Percentiles rank a stretch among this genome's conserved stretches.
Conservation (phyloP, 1,140 invertebrate species). For the Odontomachus brunneus region DNA sequence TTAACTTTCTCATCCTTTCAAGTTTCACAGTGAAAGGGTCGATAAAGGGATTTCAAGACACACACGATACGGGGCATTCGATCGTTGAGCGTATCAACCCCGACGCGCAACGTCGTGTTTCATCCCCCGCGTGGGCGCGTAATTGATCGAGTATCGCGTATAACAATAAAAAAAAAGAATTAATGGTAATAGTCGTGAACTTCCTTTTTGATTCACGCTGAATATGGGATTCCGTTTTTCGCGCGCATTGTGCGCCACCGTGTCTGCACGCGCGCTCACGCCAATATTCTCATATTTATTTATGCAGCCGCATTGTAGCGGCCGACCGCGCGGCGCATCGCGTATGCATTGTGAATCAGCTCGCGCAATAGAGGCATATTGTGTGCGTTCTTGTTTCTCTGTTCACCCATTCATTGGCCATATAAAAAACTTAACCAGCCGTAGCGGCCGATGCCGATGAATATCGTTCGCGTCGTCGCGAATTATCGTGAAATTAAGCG, state of each 20-base stretch:
- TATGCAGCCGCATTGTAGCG: conserved; percentile 48
- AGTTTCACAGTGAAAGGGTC: too few relatives aligned
- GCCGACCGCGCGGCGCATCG: conserved; percentile 19
- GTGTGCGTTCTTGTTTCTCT: conserved; percentile 62
- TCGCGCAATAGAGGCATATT: conserved; percentile 58
- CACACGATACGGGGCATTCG: too few relatives aligned
- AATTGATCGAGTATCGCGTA: too few relatives aligned
- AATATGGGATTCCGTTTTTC: conserved; percentile 44
- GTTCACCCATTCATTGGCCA: conserved; percentile 63
- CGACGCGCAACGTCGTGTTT: too few relatives aligned
- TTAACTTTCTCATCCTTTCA: too few relatives aligned
- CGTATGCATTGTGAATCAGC: conserved; percentile 68
- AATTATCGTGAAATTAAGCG: conserved; percentile 61
- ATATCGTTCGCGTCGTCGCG: conserved; percentile 36
- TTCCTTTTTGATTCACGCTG: conserved; percentile 24
- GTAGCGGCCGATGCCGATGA: conserved; percentile 30
- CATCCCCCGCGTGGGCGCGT: too few relatives aligned
- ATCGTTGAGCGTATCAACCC: too few relatives aligned
- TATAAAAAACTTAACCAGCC: conserved; percentile 50
- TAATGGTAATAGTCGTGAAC: background rate
- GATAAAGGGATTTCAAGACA: too few relatives aligned
- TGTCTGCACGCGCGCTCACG: background rate
- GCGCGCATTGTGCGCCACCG: background rate
- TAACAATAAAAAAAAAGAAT: background rate
- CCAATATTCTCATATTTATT: conserved; percentile 68